These are phyloP conservation scores for Dastarcus helophoroides DNA, from an alignment of 2,888 invertebrate genomes.

Conservation along the genomic window DNA sequence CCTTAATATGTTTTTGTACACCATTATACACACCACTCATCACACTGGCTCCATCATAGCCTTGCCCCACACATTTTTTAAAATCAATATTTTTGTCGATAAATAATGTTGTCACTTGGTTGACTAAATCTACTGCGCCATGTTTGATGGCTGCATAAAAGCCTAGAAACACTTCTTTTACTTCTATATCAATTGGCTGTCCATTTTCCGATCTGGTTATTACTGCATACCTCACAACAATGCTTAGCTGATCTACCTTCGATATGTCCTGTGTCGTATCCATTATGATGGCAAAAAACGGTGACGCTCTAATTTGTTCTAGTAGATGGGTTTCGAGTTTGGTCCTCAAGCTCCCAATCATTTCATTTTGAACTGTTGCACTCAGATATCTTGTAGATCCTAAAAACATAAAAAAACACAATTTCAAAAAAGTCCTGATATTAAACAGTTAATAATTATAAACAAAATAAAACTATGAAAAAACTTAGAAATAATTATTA, in stretches of 20 bases:
- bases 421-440: too few species aligned
- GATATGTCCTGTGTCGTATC: constrained; percentile 11
- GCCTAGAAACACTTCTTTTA: constrained; percentile 20
- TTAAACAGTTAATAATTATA: too few species aligned
- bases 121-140: constrained; percentile 18
- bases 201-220: constrained; percentile 11
- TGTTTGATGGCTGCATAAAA: constrained; percentile 18
- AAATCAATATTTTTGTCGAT: constrained; percentile 16
- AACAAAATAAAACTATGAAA: too few species aligned
- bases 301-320: constrained; percentile 20
- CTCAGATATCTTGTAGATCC: too few species aligned
- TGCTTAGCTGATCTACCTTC: constrained; percentile 25
- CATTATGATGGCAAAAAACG: constrained; percentile 4
- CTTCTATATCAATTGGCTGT: constrained; percentile 16
- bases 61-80: constrained; percentile 16
- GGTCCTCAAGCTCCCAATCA: too few species aligned
- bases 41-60: constrained; percentile 26
- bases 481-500: too few species aligned
- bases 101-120: constrained; percentile 18
- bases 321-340: constrained; percentile 18
- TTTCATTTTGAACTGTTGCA: too few species aligned
- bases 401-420: too few species aligned
- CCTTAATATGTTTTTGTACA: too few species aligned
- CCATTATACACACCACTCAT: constrained; percentile 24
- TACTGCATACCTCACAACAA: constrained; percentile 12